Base-by-base conservation (phyloP, 2,888 invertebrate genomes). In the Pediacus dermestoides region DNA sequence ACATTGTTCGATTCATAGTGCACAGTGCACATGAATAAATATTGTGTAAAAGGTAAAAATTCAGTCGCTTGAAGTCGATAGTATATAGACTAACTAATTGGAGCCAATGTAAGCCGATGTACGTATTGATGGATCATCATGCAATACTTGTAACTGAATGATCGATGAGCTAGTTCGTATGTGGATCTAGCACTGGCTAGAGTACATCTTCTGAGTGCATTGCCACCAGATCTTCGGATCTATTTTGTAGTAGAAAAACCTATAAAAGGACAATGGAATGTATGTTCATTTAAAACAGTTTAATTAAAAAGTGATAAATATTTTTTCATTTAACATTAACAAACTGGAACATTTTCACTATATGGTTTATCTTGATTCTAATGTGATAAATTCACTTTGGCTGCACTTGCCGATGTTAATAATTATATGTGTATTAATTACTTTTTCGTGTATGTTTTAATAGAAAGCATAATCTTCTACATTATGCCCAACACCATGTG, bases 111-210 rank as follows among this genome's bases (percentile, higher is more conserved):
- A 58, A 55, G 55, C 55, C 61, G 60, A 63, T 63, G 60, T 60
- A 48, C 37, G 49, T 61, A 60, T 61, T 64, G 64, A 64, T 64
- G 60, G 64, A 64, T 64, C 60, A 63, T 63, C 44, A 47, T 55
- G 55, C 52, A 50, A 47, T 52, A 50, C 48, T 52, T 55, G 53
- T 54, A 47, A 40, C 48, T 8, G 8, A 40, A 52, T 56, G 56
- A 56, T 56, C 46, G 56, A 56, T 56, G 52, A 51, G 44, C 44
- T 37, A 30, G 50, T 50, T 37, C 44, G 25, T 39, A 42, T 42
- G 46, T 49, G 44, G 36, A 48, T 44, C 38, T 46, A 45, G 37
- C 41, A 39, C 35, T 43, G 41, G 44, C 18, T 31, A 9, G 7
- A 44, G 34, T 37, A 39, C 33, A 33, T 16, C 32, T 33, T 16